Percentiles rank a stretch among this genome's conserved stretches.
Conservation (phyloP, 1,140 invertebrate species). For the Conus betulinus region DNA sequence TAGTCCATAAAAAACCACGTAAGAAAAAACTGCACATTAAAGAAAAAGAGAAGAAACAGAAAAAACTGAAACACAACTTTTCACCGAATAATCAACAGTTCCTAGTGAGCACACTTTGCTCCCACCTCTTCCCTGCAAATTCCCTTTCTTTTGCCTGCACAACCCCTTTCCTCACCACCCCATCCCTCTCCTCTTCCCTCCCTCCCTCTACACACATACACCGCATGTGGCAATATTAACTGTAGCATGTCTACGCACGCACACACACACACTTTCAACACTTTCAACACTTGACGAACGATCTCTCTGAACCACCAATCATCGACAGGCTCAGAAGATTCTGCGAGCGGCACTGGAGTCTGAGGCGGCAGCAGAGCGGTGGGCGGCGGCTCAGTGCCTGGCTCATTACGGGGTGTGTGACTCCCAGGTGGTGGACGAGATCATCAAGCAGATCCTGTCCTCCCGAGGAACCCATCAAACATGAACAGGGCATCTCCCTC, state of each 20-base stretch:
- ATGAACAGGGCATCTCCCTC: constrained; percentile 67
- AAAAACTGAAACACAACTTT: background rate
- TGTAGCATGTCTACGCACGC: background rate
- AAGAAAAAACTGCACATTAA: background rate
- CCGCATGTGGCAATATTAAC: background rate
- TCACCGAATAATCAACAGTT: no score
- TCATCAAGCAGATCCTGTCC: constrained; percentile 68
- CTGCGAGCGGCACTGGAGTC: constrained; percentile 57
- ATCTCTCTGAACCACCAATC: background rate
- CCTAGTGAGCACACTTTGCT: no score
- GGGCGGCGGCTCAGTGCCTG: constrained; percentile 74
- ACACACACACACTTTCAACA: constrained; percentile 1
- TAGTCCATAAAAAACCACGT: no score
- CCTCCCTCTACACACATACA: no score
- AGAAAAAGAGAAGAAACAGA: no score
- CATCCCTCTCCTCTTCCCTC: no score
- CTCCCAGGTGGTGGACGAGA: constrained; percentile 71
- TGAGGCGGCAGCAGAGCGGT: constrained; percentile 65
- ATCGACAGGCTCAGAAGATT: constrained; percentile 60
- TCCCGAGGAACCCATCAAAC: constrained; percentile 69
- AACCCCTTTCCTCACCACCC: no score
- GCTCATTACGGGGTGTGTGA: constrained; percentile 72
- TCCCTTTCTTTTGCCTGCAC: no score
- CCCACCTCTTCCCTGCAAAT: no score
- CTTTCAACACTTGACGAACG: background rate